Base-by-base conservation (phyloP, 2,797 vertebrate genomes). In the Acanthis flammea region DNA sequence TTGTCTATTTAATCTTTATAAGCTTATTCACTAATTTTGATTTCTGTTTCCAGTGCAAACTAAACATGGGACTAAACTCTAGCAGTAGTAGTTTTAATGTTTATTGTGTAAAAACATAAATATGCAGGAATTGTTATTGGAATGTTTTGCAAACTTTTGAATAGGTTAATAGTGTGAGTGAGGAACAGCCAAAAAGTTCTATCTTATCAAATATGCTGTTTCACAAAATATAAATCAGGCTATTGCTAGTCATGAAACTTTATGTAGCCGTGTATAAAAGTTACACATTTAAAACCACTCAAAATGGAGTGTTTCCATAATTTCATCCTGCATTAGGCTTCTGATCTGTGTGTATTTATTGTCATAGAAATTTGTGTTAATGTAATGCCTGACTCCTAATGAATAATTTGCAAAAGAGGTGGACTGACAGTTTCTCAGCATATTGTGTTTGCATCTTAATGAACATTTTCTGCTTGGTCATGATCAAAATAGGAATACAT, bases 401-500 rank as follows among this genome's bases (percentile, higher is more conserved):
- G 70, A 95, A 77, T 94, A 94, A 95, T 85, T 95, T 92, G 66
- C 47, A 37, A 37, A 87, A 92, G 67, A 73, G 89, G 53, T 93
- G 92, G 94, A 94, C 95, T 94, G 86, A 84, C 76, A 70, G 65
- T 42, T 95, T 95, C 83, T 97, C 53, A 61, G 39, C 60, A 45
- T 93, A 66, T 96, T 92, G 63, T 92, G 68, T 92, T 84, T 75
- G 42, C 93, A 95, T 96, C 74, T 83, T 97, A 96, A 96, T 97
- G 84, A 97, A 92, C 89, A 33, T 94, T 86, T 90, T 96, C 73
- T 97, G 86, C 95, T 96, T 97, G 78, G 88, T 95, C 92, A 94
- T 96, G 92, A 96, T 96, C 86, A 92, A 90, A 95, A 91, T 92
- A 87, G 75, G 89, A 91, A 72, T 95, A 16, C 60, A 84, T 97